Percentiles rank a stretch among this genome's conserved stretches.
phyloP scores from a whole-genome alignment of 2,797 vertebrate genomes.

The Halcyon leucocephala region DNA sequence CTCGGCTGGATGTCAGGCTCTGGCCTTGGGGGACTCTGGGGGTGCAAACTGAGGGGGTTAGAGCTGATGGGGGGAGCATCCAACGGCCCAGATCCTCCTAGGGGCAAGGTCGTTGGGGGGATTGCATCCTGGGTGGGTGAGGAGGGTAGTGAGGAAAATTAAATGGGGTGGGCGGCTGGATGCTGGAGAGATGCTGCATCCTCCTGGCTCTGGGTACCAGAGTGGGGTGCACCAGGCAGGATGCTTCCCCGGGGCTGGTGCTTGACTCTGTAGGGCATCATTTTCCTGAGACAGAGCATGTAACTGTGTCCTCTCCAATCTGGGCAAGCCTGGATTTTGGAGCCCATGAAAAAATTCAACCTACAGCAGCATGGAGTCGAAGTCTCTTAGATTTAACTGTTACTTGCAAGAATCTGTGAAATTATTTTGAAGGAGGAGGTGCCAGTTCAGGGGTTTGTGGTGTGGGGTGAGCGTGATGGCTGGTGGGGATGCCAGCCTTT shows the following conservation, averaged over 20 bases:
- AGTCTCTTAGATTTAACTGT: neutral
- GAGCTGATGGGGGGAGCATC: neutral
- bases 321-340: fast-evolving
- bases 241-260: neutral
- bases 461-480: neutral
- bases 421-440: neutral
- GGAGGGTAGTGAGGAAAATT: neutral
- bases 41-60: neutral
- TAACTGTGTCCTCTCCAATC: fast-evolving
- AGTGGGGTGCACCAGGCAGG: fast-evolving
- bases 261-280: fast-evolving
- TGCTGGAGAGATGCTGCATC: neutral
- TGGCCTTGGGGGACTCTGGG: neutral
- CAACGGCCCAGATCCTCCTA: fast-evolving
- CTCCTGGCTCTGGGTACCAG: neutral
- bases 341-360: neutral
- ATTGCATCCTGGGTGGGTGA: fast-evolving
- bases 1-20: neutral
- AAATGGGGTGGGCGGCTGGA: fast-evolving
- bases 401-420: neutral
- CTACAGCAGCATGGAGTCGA: fast-evolving
- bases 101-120: fast-evolving
- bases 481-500: fast-evolving
- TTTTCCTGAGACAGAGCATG: neutral
- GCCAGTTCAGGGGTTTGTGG: neutral